Base-by-base conservation (phyloP, 2,888 invertebrate species). In the Agrochola lota region DNA sequence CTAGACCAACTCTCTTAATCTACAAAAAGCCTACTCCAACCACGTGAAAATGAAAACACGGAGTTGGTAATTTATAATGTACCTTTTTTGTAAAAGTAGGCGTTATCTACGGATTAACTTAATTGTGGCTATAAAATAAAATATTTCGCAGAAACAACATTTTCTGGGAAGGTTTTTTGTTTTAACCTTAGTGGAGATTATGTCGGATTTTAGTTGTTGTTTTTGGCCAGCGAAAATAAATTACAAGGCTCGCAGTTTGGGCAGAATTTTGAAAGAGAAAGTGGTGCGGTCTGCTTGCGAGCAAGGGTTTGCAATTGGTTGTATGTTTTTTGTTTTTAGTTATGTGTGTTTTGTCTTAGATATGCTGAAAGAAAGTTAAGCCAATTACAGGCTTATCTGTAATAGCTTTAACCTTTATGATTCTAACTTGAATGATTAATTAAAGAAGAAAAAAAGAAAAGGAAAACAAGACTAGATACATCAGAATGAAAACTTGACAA, bases 41-140 rank as follows among this genome's bases (percentile, higher is more conserved):
- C 66, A 70, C 17, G 59, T 59, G 52, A 74, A 76, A 75, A 75
- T 63, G 59, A 80, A 77, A 80, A 73, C 74, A 78, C 64, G 46
- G 78, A 81, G 63, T 78, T 67, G 59, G 74, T 74, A 82, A 83
- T 87, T 84, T 71, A 84, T 84, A 83, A 83, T 85, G 71, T 78
- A 78, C 79, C 59, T 85, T 84, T 30, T 89, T 88, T 90, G 82
- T 81, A 75, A 78, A 79, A 79, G 74, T 81, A 81, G 85, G 85
- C 86, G 85, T 89, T 90, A 87, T 86, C 86, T 87, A 84, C 64
- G 86, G 89, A 87, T 91, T 88, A 89, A 84, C 85, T 84, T 90
- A 87, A 91, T 89, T 91, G 87, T 81, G 78, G 83, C 74, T 69
- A 80, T 89, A 87, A 89, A 89, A 88, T 87, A 88, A 90, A 88